phyloP scores from a whole-genome alignment of 2,888 invertebrate genomes.

The Timema podura region DNA sequence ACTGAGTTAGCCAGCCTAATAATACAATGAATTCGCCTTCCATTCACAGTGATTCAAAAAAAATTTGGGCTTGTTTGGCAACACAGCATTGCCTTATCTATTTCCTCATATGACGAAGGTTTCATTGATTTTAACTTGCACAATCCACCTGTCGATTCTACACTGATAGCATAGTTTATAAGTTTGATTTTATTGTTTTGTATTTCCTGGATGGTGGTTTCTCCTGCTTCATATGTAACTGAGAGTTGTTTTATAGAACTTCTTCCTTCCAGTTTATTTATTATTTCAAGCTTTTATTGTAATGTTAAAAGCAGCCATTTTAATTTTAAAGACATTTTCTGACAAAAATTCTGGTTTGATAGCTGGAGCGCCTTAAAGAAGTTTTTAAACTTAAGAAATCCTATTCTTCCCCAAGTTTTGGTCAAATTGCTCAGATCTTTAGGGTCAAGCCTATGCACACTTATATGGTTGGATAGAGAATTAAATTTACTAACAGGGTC shows the following conservation, averaged over 20 bases:
- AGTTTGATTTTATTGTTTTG: neutral
- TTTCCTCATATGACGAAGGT: neutral
- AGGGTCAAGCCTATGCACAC: no score
- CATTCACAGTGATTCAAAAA: constrained; percentile 1
- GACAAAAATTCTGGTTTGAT: no score
- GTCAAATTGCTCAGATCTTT: no score
- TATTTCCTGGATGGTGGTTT: neutral
- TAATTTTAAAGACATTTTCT: neutral
- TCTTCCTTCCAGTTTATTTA: neutral
- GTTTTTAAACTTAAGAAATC: no score
- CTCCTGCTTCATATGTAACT: neutral
- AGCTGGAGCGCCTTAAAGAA: no score
- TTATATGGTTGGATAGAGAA: no score
- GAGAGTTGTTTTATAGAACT: neutral
- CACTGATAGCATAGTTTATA: neutral
- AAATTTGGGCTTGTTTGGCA: neutral
- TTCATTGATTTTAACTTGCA: neutral
- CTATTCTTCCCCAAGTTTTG: no score
- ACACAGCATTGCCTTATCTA: constrained; percentile 1
- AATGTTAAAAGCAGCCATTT: neutral
- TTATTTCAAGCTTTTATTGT: neutral
- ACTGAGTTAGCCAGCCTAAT: neutral
- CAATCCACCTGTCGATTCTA: constrained; percentile 4
- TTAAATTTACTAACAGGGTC: no score
- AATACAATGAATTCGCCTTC: constrained; percentile 3